Evolutionary conservation across 2,113 vertebrate genomes (phyloP), one percentile per base, ranked within the genome.

Genomic region (Motacilla alba): DNA sequence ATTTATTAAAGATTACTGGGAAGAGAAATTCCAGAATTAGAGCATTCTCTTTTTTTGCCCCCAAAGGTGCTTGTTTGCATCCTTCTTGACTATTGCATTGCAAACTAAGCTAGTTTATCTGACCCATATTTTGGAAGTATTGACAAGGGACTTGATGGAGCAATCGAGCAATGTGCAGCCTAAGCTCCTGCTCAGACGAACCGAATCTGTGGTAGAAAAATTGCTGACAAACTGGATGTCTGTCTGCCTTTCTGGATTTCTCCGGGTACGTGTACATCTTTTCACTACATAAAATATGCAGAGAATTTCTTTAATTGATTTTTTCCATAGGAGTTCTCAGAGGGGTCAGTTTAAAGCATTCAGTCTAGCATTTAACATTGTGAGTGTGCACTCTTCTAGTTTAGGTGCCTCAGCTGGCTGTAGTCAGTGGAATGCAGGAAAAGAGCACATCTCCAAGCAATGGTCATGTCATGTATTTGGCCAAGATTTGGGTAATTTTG

Each of bases 151-250:
- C 91, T 90, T 99, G 92, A 99, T 99, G 98, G 99, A 99, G 20
- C 98, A 98, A 46, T 98, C 96, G 30, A 98, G 98, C 92, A 99
- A 98, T 30, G 74, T 98, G 44, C 99, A 99, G 90, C 98, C 99
- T 41, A 99, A 99, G 74, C 98, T 99, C 44, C 94, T 99, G 97
- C 98, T 99, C 8, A 98, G 99, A 22, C 97, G 99, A 72, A 99
- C 99, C 0, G 99, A 99, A 96, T 99, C 99, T 13, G 98, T 98
- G 16, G 99, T 99, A 5, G 99, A 99, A 96, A 99, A 99, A 56
- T 96, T 99, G 73, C 97, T 99, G 87, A 99, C 99, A 83, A 99
- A 99, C 95, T 99, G 99, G 99, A 99, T 99, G 98, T 99, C 99
- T 23, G 98, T 99, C 88, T 99, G 99, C 93, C 98, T 99, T 15